phyloP scores from a whole-genome alignment of 2,888 invertebrate genomes.

The Drosophila fulvimacula region DNA sequence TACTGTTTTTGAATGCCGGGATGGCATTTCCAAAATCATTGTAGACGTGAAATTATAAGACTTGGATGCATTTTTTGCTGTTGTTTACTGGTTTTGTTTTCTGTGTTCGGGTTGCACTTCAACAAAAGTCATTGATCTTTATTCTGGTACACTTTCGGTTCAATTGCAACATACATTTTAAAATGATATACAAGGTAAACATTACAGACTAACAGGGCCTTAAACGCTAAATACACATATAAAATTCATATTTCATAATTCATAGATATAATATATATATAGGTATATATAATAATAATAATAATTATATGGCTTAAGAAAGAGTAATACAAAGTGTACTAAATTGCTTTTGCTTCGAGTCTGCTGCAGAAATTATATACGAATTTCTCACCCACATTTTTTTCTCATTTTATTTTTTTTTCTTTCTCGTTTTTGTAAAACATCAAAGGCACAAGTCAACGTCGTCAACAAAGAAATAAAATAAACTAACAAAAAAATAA shows the following conservation, averaged over 20 bases:
- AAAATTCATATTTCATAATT: constrained; percentile 75
- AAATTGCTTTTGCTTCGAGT: constrained; percentile 47
- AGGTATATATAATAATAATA: constrained; percentile 48
- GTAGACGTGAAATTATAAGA: constrained; percentile 58
- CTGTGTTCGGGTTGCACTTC: constrained; percentile 67
- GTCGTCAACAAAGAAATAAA: constrained; percentile 80
- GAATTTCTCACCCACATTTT: constrained; percentile 39
- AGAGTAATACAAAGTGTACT: constrained; percentile 75
- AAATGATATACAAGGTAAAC: constrained; percentile 71
- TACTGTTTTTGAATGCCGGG: constrained; percentile 17
- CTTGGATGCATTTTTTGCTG: constrained; percentile 41
- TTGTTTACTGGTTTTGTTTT: constrained; percentile 64
- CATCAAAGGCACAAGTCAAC: constrained; percentile 86
- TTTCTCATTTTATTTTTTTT: constrained; percentile 15
- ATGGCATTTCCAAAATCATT: constrained; percentile 16
- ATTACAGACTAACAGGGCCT: constrained; percentile 68
- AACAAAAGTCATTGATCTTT: constrained; percentile 84
- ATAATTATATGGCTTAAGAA: constrained; percentile 74
- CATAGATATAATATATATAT: constrained; percentile 48
- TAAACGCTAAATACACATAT: constrained; percentile 74
- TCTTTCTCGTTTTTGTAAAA: constrained; percentile 58
- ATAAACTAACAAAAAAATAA: constrained; percentile 58
- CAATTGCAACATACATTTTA: constrained; percentile 76
- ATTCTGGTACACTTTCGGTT: constrained; percentile 80
- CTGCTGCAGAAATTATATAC: constrained; percentile 48